phyloP scores from a whole-genome alignment of 1,140 invertebrate species.

The Brachionus rotundiformis region DNA sequence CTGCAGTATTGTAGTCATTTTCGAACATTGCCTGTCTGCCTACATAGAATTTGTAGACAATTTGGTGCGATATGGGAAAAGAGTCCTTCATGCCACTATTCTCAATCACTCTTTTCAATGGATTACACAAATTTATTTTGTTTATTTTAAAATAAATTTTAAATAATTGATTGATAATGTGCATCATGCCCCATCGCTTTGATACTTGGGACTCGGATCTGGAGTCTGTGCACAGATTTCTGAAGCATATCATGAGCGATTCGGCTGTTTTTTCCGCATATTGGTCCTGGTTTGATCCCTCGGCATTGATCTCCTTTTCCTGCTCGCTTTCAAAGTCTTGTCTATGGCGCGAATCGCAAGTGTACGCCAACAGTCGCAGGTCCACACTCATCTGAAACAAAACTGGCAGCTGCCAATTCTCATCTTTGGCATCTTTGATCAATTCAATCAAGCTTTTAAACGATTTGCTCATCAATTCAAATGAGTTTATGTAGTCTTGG shows the following conservation, averaged over 20 bases:
- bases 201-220: conserved; percentile 81
- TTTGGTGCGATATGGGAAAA: conserved; percentile 79
- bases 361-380: conserved; percentile 75
- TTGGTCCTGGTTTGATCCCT: conserved; percentile 69
- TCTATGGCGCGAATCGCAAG: conserved; percentile 32
- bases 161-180: conserved; percentile 91
- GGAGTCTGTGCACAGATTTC: conserved; percentile 92
- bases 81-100: conserved; percentile 82
- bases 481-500: background rate
- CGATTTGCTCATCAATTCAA: conserved; percentile 43
- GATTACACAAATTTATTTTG: conserved; percentile 92
- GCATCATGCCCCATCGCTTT: conserved; percentile 91
- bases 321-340: conserved; percentile 58
- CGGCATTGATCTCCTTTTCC: conserved; percentile 57
- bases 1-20: conserved; percentile 87
- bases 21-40: conserved; percentile 97
- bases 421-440: conserved; percentile 71
- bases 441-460: conserved; percentile 41
- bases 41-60: conserved; percentile 93
- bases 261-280: conserved; percentile 90
- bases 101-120: conserved; percentile 91
- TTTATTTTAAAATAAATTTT: conserved; percentile 92
- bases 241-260: conserved; percentile 86
- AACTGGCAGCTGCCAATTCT: conserved; percentile 90
- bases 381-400: conserved; percentile 87